Percentiles rank a stretch among this genome's conserved stretches.
phyloP scores from a whole-genome alignment of 2,888 invertebrate species.

The Ommatoiulus sabulosus region DNA sequence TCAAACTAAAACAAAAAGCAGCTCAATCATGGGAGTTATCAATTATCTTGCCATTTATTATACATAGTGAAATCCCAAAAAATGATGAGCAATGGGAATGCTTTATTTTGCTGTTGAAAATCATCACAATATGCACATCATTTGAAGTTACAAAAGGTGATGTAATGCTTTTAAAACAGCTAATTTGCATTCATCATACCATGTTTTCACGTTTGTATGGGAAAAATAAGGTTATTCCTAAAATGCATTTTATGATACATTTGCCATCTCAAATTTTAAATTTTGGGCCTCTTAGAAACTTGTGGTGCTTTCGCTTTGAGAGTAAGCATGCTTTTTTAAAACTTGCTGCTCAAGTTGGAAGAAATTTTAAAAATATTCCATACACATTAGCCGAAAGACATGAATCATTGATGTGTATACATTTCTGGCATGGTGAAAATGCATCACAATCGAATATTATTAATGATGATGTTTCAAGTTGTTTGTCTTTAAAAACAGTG shows the following conservation, averaged over 20 bases:
- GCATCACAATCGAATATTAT: not conserved
- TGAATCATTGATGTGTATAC: not conserved
- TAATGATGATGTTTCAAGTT: not conserved
- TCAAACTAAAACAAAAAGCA: conserved; percentile 45
- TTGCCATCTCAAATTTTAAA: conserved; percentile 38
- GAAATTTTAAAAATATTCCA: conserved; percentile 54
- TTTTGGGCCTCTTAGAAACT: conserved; percentile 44
- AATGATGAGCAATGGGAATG: conserved; percentile 46
- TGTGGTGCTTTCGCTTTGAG: conserved; percentile 55
- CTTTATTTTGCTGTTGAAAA: conserved; percentile 52
- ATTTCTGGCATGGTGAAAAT: not conserved
- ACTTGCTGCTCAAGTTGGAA: not conserved
- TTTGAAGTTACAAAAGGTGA: conserved; percentile 41
- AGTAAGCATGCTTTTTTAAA: conserved; percentile 49
- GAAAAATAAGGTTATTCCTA: not conserved
- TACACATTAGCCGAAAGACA: not conserved
- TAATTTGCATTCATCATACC: not conserved
- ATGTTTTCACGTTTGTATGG: conserved; percentile 4
- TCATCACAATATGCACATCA: conserved; percentile 20
- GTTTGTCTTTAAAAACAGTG: not conserved
- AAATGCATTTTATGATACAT: conserved; percentile 53
- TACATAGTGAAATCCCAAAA: not conserved
- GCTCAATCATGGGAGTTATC: not conserved
- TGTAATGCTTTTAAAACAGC: not conserved
- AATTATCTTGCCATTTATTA: conserved; percentile 49